Conservation (phyloP, 1,140 invertebrate genomes). For the Periplaneta americana region DNA sequence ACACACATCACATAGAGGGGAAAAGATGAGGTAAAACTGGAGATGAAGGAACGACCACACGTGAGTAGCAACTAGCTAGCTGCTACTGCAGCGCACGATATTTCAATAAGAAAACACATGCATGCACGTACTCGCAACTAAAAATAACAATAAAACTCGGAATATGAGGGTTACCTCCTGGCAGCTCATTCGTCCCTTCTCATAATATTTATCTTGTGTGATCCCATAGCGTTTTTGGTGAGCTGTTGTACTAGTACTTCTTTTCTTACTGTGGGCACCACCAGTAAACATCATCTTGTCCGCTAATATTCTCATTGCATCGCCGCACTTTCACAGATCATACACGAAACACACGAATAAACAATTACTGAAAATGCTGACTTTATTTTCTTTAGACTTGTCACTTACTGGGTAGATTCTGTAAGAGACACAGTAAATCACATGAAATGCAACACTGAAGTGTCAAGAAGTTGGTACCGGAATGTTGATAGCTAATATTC, state of each 20-base stretch:
- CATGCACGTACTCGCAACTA: not conserved
- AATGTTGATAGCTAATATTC: slow-evolving; percentile 6
- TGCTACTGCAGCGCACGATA: not conserved
- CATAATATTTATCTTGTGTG: slow-evolving; percentile 6
- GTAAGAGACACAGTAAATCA: not conserved
- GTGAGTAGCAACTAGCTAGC: too few species aligned
- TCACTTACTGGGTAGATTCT: not conserved
- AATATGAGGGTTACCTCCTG: slow-evolving; percentile 17
- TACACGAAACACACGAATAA: not conserved
- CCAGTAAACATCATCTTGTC: slow-evolving; percentile 50
- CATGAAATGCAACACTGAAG: not conserved
- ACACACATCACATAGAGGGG: not conserved
- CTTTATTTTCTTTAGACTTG: not conserved
- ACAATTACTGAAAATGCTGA: not conserved
- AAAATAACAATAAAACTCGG: not conserved
- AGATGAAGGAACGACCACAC: not conserved
- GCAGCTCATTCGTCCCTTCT: slow-evolving; percentile 19
- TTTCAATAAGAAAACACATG: not conserved
- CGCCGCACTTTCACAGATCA: not conserved
- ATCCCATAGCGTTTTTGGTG: slow-evolving; percentile 29
- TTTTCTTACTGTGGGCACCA: slow-evolving; percentile 42
- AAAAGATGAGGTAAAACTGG: not conserved
- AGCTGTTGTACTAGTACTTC: slow-evolving; percentile 35
- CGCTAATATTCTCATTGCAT: slow-evolving; percentile 12
- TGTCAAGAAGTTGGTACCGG: not conserved